Evolutionary conservation across 2,888 invertebrate genomes (phyloP), one percentile per base, ranked within the genome.

Genomic region (Allygus modestus): DNA sequence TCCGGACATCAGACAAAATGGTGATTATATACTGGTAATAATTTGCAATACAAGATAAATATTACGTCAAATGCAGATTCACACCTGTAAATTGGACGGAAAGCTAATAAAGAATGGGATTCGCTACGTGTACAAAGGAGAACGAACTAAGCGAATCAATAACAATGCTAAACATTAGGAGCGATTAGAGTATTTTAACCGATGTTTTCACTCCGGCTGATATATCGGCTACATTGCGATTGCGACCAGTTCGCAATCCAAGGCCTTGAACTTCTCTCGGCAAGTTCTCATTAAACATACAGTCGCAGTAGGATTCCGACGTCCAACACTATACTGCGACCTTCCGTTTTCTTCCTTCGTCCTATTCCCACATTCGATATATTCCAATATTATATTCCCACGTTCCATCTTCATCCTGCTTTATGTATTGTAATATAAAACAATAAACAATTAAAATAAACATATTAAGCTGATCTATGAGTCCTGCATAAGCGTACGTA

Each of bases 281-380:
- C 65, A 65, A 65, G 28, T 65, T 65, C 65, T 65, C 65, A 58
- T 65, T 65, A 31, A 15, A 65, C 15, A 65, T 65, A 65, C 65
- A 65, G 54, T 54, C 54, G 1, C 31, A 28, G 65, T 65, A 2
- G 15, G 65, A 65, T 17, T 65, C 65, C 46, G n/a, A 28, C 65
- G 15, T 15, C 65, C 65, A 65, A 15, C 54, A 7, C 23, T 15
- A 54, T 46, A 23, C 54, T 4, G 2, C 15, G 11, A 54, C 65
- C 28, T 65, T 31, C 31, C 65, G 5, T 5, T 12, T 58, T 28
- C 12, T 65, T 58, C 23, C 23, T 11, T 4, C 58, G 20, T 58
- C 58, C 20, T 20, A 7, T 23, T 58, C 2, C 20, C 7, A n/a
- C 58, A 23, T 58, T 58, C 23, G 2, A 1, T 23, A 58, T 46